Evolutionary conservation across 2,888 invertebrate genomes (phyloP).

Genomic region (Caenorhabditis japonica): DNA sequence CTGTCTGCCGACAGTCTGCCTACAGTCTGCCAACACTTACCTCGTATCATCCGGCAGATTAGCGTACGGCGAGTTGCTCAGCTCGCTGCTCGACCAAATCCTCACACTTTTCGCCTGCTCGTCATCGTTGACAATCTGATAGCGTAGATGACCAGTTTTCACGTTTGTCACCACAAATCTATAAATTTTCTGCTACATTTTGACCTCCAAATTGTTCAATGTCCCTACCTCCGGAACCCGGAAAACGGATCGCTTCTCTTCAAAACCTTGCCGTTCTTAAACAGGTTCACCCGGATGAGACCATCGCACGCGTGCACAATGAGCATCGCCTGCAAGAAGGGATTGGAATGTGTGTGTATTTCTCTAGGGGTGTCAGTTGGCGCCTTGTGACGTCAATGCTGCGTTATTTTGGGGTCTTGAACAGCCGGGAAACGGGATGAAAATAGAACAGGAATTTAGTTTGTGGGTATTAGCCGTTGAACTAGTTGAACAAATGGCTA

Average conservation of each 20-base stretch:
- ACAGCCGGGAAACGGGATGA: no score
- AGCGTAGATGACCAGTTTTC: constrained; percentile 61
- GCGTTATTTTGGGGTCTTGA: constrained; percentile 6
- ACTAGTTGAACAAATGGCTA: no score
- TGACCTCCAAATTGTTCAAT: background rate
- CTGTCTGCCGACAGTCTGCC: no score
- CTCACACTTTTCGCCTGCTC: constrained; percentile 52
- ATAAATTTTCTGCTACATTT: constrained; percentile 7
- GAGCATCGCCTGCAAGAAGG: constrained; percentile 61
- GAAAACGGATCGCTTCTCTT: constrained; percentile 64
- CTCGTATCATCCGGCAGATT: constrained; percentile 70
- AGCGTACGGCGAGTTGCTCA: constrained; percentile 65
- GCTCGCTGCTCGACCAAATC: constrained; percentile 63
- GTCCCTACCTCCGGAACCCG: constrained; percentile 59
- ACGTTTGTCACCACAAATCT: constrained; percentile 66
- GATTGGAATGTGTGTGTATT: constrained; percentile 5
- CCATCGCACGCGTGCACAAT: constrained; percentile 70
- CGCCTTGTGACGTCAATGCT: constrained; percentile 43
- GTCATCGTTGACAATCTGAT: constrained; percentile 70
- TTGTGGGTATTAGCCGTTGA: no score
- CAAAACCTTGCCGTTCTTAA: constrained; percentile 62
- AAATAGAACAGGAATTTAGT: no score
- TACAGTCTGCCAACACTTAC: no score
- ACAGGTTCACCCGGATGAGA: constrained; percentile 63
- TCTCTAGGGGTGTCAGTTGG: background rate